Evolutionary conservation across 2,888 invertebrate species (phyloP).

Genomic region (Amphipyra berbera): DNA sequence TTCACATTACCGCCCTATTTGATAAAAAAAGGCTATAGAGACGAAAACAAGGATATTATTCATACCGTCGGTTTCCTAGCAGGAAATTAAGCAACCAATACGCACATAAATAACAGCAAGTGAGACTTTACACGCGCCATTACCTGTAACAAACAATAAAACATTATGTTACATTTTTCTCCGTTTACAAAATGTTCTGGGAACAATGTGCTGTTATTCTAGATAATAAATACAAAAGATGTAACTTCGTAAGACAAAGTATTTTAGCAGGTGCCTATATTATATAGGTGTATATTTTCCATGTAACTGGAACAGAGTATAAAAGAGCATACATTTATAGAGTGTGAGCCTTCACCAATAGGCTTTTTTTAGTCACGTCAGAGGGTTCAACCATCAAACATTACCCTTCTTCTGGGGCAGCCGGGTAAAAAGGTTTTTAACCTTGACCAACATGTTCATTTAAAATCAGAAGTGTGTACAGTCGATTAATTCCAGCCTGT

Average conservation of each 20-base stretch:
- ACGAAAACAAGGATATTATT: conserved; percentile 56
- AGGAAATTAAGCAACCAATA: conserved; percentile 75
- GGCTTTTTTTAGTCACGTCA: no score
- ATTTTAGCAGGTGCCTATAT: background rate
- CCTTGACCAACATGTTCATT: no score
- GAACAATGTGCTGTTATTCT: conserved; percentile 8
- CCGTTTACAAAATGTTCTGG: conserved; percentile 13
- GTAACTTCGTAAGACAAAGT: background rate
- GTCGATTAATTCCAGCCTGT: no score
- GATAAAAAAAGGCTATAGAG: background rate
- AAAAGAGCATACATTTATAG: background rate
- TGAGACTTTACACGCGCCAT: conserved; percentile 76
- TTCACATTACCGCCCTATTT: background rate
- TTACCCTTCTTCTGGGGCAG: no score
- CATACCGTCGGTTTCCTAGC: conserved; percentile 59
- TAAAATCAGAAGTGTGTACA: no score
- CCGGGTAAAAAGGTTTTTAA: no score
- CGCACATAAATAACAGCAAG: conserved; percentile 74
- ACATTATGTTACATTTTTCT: conserved; percentile 58
- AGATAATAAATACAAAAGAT: background rate
- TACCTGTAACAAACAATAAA: conserved; percentile 84
- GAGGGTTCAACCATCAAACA: no score
- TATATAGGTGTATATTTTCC: no score
- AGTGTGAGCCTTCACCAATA: no score
- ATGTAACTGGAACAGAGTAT: background rate